Conservation (phyloP, 2,113 vertebrate genomes). For the Zeus faber region DNA sequence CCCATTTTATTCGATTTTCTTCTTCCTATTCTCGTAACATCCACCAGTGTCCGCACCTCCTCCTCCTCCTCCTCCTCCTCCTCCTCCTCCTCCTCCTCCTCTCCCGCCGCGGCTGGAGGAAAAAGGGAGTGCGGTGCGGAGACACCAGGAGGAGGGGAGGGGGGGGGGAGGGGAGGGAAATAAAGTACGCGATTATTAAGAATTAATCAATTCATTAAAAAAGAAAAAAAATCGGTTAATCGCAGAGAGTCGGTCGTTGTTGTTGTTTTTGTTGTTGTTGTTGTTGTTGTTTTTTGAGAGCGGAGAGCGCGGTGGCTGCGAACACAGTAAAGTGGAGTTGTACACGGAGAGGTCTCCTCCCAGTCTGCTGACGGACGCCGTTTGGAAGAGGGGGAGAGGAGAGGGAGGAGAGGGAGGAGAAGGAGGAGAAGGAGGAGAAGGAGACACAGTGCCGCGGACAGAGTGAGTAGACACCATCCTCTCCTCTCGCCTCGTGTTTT, state of each 20-base stretch:
- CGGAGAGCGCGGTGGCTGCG: conserved; percentile 31
- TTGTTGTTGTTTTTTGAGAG: too few relatives aligned
- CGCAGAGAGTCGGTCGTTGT: conserved; percentile 27
- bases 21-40: not conserved
- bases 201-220: conserved; percentile 32
- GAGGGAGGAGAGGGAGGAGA: too few relatives aligned
- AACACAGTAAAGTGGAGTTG: conserved; percentile 39
- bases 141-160: conserved; percentile 32
- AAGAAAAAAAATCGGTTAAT: conserved; percentile 7
- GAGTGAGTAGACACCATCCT: too few relatives aligned
- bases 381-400: conserved; percentile 40
- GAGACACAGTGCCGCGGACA: too few relatives aligned
- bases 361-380: conserved; percentile 64
- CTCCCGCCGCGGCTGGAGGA: conserved; percentile 37
- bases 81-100: conserved; percentile 42
- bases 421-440: too few relatives aligned
- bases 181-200: not conserved
- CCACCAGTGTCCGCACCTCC: too few relatives aligned
- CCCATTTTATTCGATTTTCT: not conserved
- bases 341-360: conserved; percentile 60
- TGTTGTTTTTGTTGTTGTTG: too few relatives aligned
- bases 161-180: conserved; percentile 23
- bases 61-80: too few relatives aligned
- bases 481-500: too few relatives aligned
- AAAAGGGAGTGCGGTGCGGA: conserved; percentile 46